Conservation (phyloP, 2,888 invertebrate species). For the Lasiommata megera region DNA sequence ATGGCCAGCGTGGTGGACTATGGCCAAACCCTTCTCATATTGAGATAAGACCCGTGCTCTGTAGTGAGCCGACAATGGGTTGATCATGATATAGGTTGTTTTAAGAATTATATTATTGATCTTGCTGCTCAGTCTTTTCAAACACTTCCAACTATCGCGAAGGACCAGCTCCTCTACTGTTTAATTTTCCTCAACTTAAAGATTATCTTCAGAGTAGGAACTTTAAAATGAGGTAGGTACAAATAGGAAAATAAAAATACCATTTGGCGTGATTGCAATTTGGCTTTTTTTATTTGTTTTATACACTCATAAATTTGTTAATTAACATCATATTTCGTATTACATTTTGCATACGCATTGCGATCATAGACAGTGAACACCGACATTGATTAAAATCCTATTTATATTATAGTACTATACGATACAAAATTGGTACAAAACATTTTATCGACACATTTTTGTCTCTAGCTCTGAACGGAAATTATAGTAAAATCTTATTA, state of each 20-base stretch:
- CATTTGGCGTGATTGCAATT: conserved; percentile 28
- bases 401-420: not conserved
- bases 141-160: no score
- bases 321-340: not conserved
- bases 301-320: conserved; percentile 13
- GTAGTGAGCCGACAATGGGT: no score
- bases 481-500: not conserved
- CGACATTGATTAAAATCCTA: not conserved
- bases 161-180: no score
- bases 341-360: not conserved
- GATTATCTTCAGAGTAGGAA: no score
- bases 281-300: conserved; percentile 27
- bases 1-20: no score
- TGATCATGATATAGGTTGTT: no score
- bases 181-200: no score
- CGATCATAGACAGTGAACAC: conserved; percentile 1
- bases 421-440: conserved; percentile 1
- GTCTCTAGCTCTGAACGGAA: not conserved
- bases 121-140: no score
- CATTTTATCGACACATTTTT: not conserved
- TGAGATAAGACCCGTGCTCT: no score
- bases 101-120: no score
- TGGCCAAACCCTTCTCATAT: no score
- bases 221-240: not conserved
- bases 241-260: conserved; percentile 18